phyloP scores from a whole-genome alignment of 37 sponge, comb jelly and placozoan genomes.

The Spongia lamella region DNA sequence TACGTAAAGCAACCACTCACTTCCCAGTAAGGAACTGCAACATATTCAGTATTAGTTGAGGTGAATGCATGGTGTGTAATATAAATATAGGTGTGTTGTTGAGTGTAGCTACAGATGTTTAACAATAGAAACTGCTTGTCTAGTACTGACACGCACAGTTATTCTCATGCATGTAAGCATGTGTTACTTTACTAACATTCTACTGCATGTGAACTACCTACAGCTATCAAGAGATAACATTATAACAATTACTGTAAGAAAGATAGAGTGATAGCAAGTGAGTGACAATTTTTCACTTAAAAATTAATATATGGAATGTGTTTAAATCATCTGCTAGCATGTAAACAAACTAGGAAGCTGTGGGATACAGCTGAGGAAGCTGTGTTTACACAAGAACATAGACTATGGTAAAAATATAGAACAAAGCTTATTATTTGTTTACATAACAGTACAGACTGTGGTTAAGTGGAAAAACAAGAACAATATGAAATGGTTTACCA shows the following conservation, averaged over 20 bases:
- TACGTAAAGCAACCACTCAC: too few relatives aligned
- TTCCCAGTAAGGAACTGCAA: too few relatives aligned
- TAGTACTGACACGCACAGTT: constrained; percentile 9
- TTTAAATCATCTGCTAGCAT: background rate
- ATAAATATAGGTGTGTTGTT: background rate
- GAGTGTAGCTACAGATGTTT: background rate
- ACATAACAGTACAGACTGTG: background rate
- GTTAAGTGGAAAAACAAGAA: background rate
- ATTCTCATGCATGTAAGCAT: constrained; percentile 22
- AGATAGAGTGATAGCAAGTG: too few relatives aligned
- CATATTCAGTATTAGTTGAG: too few relatives aligned
- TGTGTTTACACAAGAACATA: background rate
- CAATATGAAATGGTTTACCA: constrained; percentile 43
- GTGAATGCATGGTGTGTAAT: too few relatives aligned
- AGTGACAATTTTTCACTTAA: too few relatives aligned
- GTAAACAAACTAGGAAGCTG: background rate
- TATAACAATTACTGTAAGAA: too few relatives aligned
- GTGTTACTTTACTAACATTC: background rate
- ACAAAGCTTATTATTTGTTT: background rate
- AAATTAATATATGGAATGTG: background rate
- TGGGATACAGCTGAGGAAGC: background rate
- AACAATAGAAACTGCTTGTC: background rate
- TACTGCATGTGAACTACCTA: background rate
- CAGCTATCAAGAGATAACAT: background rate
- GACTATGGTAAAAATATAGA: background rate